Evolutionary conservation across 2,888 invertebrate species (phyloP), one percentile per base, ranked within the genome.

Genomic region (Macrosiphum euphorbiae): DNA sequence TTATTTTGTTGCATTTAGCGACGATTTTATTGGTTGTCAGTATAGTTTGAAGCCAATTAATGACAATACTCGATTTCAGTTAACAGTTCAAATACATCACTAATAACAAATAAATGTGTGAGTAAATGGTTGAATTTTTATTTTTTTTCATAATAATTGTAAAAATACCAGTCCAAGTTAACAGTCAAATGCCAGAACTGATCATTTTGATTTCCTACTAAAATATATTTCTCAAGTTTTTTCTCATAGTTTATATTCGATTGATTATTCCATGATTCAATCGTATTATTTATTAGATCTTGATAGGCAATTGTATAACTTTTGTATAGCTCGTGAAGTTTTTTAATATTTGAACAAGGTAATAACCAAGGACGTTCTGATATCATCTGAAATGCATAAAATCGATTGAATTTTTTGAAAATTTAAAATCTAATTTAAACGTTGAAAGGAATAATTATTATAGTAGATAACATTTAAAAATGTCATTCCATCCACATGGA

Each of bases 311-410:
- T 41, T n/a, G 84, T 61, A 24, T 90, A 94, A 24, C 26, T 26
- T 50, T 28, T 86, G 41, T 90, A 94, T 1, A 24, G 1, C 44
- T 50, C 28, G 26, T 52, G 1, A 52, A 94, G 55, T 61, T 86
- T 90, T 41, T 61, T 52, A 1, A 20, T 50, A 61, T 86, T 90
- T 50, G 90, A 28, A 67, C 93, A 90, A 16, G 85, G 41, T 41
- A 90, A 61, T 61, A 94, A 52, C 90, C 93, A 90, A 58, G 85
- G 50, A 50, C 90, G 93, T 86, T 94, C 93, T 20, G 84, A 89
- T 55, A 93, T 85, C 92, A 89, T 78, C 92, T 93, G n/a, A 13
- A 92, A n/a, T 44, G 26, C 85, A 52, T 0, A 50, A 44, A 55
- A 55, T 55, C 7, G 35, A 78, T 52, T 41, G 41, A 84, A 84